Evolutionary conservation across 2,113 vertebrate species (phyloP).

Genomic region (Taxidea taxus): DNA sequence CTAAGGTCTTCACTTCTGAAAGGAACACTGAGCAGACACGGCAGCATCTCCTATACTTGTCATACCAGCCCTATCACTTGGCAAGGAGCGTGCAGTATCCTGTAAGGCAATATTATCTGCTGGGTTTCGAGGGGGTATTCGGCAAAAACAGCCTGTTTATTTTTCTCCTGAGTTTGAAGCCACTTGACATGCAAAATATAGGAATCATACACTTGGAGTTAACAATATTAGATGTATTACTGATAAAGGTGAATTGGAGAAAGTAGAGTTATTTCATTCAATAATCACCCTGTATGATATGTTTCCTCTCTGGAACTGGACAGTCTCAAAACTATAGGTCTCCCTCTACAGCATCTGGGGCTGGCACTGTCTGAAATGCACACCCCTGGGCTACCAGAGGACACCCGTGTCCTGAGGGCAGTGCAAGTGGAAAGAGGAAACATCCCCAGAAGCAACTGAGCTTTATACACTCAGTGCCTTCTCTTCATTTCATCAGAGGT

Average conservation of each 20-base stretch:
- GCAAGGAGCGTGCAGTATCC: too few relatives aligned
- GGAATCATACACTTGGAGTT: not conserved
- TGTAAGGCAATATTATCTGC: not conserved
- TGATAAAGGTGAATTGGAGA: not conserved
- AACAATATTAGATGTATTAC: not conserved
- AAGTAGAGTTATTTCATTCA: not conserved
- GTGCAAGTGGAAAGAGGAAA: not conserved
- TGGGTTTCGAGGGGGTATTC: not conserved
- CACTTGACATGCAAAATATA: not conserved
- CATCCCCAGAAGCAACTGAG: not conserved
- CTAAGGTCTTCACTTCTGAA: not conserved
- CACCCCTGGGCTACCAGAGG: not conserved
- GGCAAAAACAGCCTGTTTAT: not conserved
- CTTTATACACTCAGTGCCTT: not conserved
- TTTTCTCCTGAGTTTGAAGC: not conserved
- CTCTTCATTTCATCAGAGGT: not conserved
- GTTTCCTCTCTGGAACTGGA: not conserved
- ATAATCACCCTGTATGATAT: not conserved
- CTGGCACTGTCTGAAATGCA: not conserved
- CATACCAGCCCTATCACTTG: rapidly evolving
- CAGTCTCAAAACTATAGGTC: not conserved
- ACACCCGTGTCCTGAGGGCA: not conserved
- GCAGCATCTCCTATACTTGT: rapidly evolving
- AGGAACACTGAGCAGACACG: too few relatives aligned
- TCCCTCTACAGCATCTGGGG: not conserved